Conservation (phyloP, 2,113 vertebrate genomes). For the Anhinga anhinga region DNA sequence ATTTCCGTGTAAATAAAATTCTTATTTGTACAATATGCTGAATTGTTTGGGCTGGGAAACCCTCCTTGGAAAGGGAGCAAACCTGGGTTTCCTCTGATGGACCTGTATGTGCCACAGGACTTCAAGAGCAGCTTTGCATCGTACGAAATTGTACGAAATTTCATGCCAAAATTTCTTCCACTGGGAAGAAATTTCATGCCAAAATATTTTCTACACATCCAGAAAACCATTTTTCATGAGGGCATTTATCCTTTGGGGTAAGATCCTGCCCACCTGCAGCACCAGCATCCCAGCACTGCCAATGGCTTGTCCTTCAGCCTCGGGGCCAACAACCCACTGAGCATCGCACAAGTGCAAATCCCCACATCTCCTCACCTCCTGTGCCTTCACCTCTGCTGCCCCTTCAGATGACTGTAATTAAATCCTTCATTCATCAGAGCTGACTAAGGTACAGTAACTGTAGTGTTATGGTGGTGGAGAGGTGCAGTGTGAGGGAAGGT, state of each 20-base stretch:
- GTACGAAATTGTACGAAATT: background rate
- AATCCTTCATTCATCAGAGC: background rate
- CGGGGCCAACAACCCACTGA: background rate
- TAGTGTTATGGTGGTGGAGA: fast-evolving
- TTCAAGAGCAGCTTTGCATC: background rate
- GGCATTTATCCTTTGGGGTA: background rate
- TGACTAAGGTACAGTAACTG: background rate
- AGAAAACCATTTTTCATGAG: background rate
- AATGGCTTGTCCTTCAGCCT: background rate
- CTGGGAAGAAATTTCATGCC: background rate
- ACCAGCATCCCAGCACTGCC: background rate
- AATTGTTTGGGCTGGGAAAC: background rate
- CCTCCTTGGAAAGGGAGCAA: background rate
- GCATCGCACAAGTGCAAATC: background rate
- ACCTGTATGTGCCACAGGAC: background rate
- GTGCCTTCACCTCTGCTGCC: fast-evolving
- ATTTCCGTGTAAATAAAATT: background rate
- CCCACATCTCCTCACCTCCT: background rate
- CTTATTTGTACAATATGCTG: background rate
- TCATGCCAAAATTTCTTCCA: background rate
- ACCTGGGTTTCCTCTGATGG: background rate
- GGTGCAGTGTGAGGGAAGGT: background rate
- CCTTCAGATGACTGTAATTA: background rate
- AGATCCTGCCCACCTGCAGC: background rate
- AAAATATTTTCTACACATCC: background rate